Percentiles rank a stretch among this genome's conserved stretches.
Evolutionary conservation across 2,797 vertebrate species (phyloP).

Genomic region (Pygocentrus nattereri): DNA sequence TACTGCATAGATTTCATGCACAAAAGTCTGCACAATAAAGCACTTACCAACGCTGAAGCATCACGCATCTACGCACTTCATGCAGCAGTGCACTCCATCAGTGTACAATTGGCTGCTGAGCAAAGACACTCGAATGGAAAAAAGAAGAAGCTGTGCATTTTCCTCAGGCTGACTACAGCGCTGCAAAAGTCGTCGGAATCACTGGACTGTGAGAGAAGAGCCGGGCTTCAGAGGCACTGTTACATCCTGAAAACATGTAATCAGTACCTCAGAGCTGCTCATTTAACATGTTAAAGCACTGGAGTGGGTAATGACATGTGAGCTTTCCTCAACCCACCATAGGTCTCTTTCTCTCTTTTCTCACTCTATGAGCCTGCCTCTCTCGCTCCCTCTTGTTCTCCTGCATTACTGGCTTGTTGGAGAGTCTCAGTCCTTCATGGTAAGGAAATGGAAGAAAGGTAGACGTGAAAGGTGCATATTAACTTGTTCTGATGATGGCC

Average conservation of each 20-base stretch:
- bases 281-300: constrained; percentile 81
- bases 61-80: constrained; percentile 29
- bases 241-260: constrained; percentile 76
- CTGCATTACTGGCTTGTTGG: not conserved
- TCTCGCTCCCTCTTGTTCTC: not conserved
- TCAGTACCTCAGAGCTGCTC: constrained; percentile 76
- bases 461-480: constrained; percentile 50
- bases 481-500: constrained; percentile 27
- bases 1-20: not conserved
- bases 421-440: not conserved
- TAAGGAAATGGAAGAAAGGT: constrained; percentile 29
- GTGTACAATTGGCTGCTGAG: not conserved
- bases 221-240: constrained; percentile 7
- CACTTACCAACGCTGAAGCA: constrained; percentile 10
- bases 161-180: not conserved
- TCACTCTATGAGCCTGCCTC: not conserved
- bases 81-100: not conserved
- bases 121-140: not conserved
- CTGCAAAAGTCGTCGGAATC: not conserved
- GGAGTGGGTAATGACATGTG: constrained; percentile 78
- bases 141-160: not conserved
- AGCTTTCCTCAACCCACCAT: constrained; percentile 65
- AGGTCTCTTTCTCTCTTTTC: constrained; percentile 4
- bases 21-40: constrained; percentile 15
- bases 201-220: not conserved